These are phyloP conservation scores for Globia sparganii DNA, from an alignment of 2,888 invertebrate genomes.

Conservation along the genomic window DNA sequence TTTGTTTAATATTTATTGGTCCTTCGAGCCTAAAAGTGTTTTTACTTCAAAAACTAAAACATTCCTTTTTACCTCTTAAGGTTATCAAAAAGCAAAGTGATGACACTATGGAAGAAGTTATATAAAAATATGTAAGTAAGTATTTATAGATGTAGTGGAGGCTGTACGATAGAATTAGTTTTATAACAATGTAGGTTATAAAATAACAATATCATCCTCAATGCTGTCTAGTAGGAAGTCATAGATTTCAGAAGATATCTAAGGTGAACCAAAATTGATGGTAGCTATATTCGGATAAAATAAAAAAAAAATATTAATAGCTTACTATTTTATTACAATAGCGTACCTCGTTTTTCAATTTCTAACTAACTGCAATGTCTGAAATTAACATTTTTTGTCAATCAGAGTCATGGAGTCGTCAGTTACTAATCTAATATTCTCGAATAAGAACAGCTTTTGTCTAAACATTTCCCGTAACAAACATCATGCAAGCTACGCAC, in stretches of 20 bases:
- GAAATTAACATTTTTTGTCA: neutral
- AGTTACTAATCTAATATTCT: neutral
- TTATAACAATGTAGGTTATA: neutral
- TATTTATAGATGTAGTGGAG: neutral
- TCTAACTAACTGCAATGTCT: neutral
- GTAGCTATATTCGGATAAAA: neutral
- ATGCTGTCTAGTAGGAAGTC: conserved; percentile 2
- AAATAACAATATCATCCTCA: conserved; percentile 4
- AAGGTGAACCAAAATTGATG: neutral
- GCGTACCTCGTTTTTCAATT: neutral
- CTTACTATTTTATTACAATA: neutral
- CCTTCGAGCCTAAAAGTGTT: neutral
- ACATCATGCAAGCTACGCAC: neutral
- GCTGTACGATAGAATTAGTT: conserved; percentile 4
- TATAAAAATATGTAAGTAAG: conserved; percentile 34
- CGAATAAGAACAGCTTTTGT: neutral
- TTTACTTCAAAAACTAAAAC: neutral
- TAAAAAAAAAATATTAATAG: neutral
- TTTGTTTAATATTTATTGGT: neutral
- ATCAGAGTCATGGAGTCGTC: neutral
- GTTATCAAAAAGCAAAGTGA: conserved; percentile 1
- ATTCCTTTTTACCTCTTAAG: neutral
- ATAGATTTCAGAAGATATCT: neutral
- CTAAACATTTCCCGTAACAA: neutral
- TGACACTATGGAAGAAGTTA: conserved; percentile 37